Conservation (phyloP, 2,888 invertebrate genomes). For the Tuta absoluta region DNA sequence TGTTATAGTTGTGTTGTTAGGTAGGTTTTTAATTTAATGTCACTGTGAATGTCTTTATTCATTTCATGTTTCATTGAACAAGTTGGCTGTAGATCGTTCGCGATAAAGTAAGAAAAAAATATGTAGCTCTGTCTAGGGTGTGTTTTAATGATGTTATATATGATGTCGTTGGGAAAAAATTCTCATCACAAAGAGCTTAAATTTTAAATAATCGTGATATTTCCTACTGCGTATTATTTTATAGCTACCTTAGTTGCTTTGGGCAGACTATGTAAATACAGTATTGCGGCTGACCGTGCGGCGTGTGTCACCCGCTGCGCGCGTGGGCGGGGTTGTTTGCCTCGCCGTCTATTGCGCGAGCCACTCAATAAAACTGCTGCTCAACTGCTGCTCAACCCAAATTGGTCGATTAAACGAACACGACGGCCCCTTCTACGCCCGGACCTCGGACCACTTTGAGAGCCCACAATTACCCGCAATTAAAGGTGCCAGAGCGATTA, state of each 20-base stretch:
- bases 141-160: too few species aligned
- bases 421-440: conserved; percentile 45
- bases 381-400: conserved; percentile 62
- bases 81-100: neutral
- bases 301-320: conserved; percentile 38
- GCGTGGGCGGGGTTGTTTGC: conserved; percentile 75
- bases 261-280: conserved; percentile 49
- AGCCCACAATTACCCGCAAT: conserved; percentile 30
- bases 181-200: too few species aligned
- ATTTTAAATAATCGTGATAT: too few species aligned
- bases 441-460: conserved; percentile 27
- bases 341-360: conserved; percentile 74
- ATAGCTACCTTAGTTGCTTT: neutral
- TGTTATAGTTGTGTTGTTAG: neutral
- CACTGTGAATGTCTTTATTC: conserved; percentile 10
- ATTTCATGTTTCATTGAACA: conserved; percentile 18
- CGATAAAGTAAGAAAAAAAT: neutral
- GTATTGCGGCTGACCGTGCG: conserved; percentile 42
- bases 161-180: too few species aligned
- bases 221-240: too few species aligned
- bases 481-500: conserved; percentile 28
- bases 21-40: conserved; percentile 18
- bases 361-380: conserved; percentile 70
- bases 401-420: conserved; percentile 58
- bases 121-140: too few species aligned